Evolutionary conservation across 2,113 vertebrate species (phyloP).

Genomic region (Notechis scutatus): DNA sequence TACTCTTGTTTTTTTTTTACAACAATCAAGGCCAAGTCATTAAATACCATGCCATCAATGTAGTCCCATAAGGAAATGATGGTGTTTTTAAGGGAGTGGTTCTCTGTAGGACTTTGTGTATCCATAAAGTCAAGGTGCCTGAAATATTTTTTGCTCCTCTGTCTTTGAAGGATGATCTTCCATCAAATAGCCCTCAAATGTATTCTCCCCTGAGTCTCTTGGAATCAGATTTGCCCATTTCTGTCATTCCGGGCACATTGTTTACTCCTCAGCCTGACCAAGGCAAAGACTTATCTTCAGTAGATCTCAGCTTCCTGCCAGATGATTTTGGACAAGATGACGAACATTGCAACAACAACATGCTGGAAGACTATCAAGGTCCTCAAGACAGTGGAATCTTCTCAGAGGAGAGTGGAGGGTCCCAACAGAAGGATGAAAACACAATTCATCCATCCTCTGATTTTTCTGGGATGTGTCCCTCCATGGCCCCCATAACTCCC

Average conservation of each 20-base stretch:
- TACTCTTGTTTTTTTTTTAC: not conserved
- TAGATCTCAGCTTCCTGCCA: slow-evolving; percentile 91
- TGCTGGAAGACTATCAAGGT: slow-evolving; percentile 18
- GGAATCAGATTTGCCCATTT: slow-evolving; percentile 60
- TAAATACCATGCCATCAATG: not conserved
- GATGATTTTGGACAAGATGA: slow-evolving; percentile 78
- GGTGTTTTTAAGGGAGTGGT: not conserved
- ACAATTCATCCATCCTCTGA: slow-evolving; percentile 34
- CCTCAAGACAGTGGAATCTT: slow-evolving; percentile 51
- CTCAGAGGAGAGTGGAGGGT: slow-evolving; percentile 25
- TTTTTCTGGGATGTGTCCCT: slow-evolving; percentile 42
- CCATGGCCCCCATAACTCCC: slow-evolving; percentile 83
- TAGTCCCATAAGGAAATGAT: not conserved
- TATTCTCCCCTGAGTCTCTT: slow-evolving; percentile 60
- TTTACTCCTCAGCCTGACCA: slow-evolving; percentile 54
- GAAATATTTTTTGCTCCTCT: not conserved
- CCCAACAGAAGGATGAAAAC: slow-evolving; percentile 11
- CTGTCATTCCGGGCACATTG: slow-evolving; percentile 35
- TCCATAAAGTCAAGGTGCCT: not conserved
- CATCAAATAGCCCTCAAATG: slow-evolving; percentile 43
- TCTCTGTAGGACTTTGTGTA: not conserved
- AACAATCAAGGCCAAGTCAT: not conserved
- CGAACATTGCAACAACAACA: slow-evolving; percentile 31
- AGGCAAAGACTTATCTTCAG: slow-evolving; percentile 62
- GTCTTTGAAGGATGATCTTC: slow-evolving; percentile 60